Evolutionary conservation across 2,888 invertebrate genomes (phyloP).

Genomic region (Villa cingulata): DNA sequence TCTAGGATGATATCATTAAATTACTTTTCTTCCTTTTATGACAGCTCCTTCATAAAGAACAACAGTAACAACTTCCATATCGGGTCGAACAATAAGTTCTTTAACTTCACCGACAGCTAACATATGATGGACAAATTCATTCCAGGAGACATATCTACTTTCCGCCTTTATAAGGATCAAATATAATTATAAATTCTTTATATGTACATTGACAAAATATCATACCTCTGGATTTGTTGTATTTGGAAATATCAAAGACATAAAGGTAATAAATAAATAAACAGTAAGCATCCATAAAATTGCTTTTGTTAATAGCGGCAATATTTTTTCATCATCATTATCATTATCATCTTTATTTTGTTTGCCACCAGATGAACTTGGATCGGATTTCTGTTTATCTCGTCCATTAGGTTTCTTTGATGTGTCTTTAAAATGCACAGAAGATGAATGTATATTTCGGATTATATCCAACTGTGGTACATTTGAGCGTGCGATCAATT

Average conservation of each 20-base stretch:
- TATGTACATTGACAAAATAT: not conserved
- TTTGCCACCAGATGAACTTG: slow-evolving; percentile 15
- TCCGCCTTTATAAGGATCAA: slow-evolving; percentile 18
- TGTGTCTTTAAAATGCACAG: not conserved
- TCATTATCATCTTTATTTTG: slow-evolving; percentile 35
- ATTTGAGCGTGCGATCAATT: slow-evolving; percentile 11
- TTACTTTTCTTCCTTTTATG: slow-evolving; percentile 56
- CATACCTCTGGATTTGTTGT: slow-evolving; percentile 59
- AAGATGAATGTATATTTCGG: not conserved
- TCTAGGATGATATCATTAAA: not conserved
- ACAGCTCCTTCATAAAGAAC: slow-evolving; percentile 73
- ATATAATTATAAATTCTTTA: not conserved
- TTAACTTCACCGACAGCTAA: slow-evolving; percentile 88
- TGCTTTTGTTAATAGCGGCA: slow-evolving; percentile 58
- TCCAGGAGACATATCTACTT: slow-evolving; percentile 79
- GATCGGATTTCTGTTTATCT: slow-evolving; percentile 4
- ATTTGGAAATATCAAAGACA: slow-evolving; percentile 56
- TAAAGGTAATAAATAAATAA: slow-evolving; percentile 57
- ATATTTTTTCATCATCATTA: slow-evolving; percentile 54
- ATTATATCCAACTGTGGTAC: not conserved
- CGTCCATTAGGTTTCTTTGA: not conserved
- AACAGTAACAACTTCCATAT: slow-evolving; percentile 72
- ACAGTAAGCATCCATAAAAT: slow-evolving; percentile 68
- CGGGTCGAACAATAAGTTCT: slow-evolving; percentile 72
- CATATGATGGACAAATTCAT: slow-evolving; percentile 92